phyloP scores from a whole-genome alignment of 1,140 invertebrate genomes.

The Ceratosolen fusciceps region DNA sequence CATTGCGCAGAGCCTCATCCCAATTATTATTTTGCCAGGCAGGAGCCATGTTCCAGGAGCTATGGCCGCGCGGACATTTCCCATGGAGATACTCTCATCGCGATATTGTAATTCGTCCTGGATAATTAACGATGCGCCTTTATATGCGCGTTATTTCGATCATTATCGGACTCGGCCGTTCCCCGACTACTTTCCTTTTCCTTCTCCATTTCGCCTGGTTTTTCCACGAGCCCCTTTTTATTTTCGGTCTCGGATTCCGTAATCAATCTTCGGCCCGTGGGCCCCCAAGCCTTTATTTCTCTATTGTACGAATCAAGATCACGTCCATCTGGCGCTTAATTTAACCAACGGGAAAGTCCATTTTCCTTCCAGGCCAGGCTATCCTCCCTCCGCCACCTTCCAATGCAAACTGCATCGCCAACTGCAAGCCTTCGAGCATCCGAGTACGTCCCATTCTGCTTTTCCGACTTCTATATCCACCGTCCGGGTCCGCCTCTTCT shows the following conservation, averaged over 20 bases:
- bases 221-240: neutral
- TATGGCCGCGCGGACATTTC: conserved; percentile 22
- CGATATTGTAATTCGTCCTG: conserved; percentile 47
- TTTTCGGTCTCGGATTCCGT: neutral
- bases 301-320: neutral
- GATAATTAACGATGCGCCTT: conserved; percentile 46
- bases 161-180: conserved; percentile 12
- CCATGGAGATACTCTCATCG: conserved; percentile 40
- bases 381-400: too few relatives aligned
- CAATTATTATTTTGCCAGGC: conserved; percentile 35
- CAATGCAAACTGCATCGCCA: too few relatives aligned
- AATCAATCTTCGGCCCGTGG: conserved; percentile 12
- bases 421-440: too few relatives aligned
- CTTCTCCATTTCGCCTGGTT: neutral
- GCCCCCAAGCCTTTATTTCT: neutral
- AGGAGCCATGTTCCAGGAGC: neutral
- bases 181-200: conserved; percentile 27
- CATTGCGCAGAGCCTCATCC: neutral
- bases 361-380: neutral
- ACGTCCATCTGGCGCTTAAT: neutral
- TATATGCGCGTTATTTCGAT: conserved; percentile 31
- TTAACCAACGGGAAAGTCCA: neutral
- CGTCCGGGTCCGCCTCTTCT: too few relatives aligned
- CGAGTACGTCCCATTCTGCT: too few relatives aligned
- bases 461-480: too few relatives aligned